Base-by-base conservation (phyloP, 2,113 vertebrate species). In the Choloepus hoffmanni region DNA sequence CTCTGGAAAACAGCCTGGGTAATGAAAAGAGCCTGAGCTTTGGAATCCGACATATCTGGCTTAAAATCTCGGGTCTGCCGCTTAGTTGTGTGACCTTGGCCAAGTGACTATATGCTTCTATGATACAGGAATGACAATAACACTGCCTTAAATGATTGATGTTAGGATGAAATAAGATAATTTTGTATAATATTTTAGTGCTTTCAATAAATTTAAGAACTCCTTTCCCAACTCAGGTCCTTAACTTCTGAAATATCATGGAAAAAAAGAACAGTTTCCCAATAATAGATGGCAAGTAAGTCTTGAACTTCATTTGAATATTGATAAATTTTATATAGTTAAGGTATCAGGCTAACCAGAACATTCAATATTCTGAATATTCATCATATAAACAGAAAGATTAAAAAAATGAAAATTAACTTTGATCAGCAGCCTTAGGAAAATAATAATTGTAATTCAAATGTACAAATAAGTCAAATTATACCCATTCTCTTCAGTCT, bases 31-130 rank as follows among this genome's bases (percentile, higher is more conserved):
- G n/a, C 6, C 60, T 79, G 65, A 85, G 45, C 67, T 87, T 55
- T 72, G 16, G 63, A 85, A 50, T 79, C 55, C 74, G 81, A 90
- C n/a, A 87, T 9, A 90, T 23, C 23, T 45, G 14, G 40, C 33
- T 93, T 88, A 53, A 85, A 70, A 96, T 79, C 77, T 85, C 36
- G 93, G 60, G 40, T 82, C 30, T 84, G 33, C 26, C 58, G 84
- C 70, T 92, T 65, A 68, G 24, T 6, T 88, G 53, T 63, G 26
- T 55, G 33, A 92, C 4, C 13, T 21, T 78, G 28, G 24, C 48
- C 82, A 79, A 85, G 5, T 33, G 40, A 86, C 40, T 82, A 91
- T 30, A 81, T n/a, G 67, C 50, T 88, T 77, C 67, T 85, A 15
- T 92, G 65, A 89, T 30, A 43, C 0, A 53, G 28, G 30, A 92